Percentiles rank a stretch among this genome's conserved stretches.
phyloP scores from a whole-genome alignment of 2,888 invertebrate genomes.

The Zootermopsis nevadensis region DNA sequence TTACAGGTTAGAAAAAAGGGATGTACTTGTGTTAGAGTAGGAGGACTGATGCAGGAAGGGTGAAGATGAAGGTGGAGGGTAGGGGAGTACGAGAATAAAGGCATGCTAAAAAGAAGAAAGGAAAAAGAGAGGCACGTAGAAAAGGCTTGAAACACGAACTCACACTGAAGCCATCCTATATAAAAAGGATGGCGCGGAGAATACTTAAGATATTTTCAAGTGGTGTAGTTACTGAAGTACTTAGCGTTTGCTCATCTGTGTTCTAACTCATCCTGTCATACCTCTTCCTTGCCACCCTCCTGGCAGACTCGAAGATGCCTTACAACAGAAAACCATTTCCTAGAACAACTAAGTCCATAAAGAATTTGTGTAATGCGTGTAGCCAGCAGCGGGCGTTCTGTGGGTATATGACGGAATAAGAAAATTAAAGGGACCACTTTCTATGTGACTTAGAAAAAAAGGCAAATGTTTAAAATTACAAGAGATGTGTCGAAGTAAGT shows the following conservation, averaged over 20 bases:
- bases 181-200: background rate
- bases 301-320: background rate
- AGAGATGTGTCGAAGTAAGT: too few species aligned
- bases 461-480: background rate
- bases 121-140: background rate
- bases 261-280: background rate
- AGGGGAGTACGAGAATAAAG: background rate
- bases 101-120: background rate
- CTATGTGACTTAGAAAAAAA: background rate
- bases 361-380: slow-evolving; percentile 16
- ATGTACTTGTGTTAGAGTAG: background rate
- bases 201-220: slow-evolving; percentile 29
- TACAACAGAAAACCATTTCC: slow-evolving; percentile 21
- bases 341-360: background rate
- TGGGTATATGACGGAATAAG: background rate
- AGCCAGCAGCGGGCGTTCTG: background rate
- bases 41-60: background rate
- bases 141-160: background rate
- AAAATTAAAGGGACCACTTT: background rate
- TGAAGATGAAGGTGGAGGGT: background rate
- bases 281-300: background rate
- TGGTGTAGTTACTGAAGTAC: slow-evolving; percentile 16
- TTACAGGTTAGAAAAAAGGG: background rate
- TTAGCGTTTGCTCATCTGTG: slow-evolving; percentile 26
- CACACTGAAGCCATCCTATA: background rate